phyloP scores from a whole-genome alignment of 2,113 vertebrate genomes.

The Lucifuga dentata region DNA sequence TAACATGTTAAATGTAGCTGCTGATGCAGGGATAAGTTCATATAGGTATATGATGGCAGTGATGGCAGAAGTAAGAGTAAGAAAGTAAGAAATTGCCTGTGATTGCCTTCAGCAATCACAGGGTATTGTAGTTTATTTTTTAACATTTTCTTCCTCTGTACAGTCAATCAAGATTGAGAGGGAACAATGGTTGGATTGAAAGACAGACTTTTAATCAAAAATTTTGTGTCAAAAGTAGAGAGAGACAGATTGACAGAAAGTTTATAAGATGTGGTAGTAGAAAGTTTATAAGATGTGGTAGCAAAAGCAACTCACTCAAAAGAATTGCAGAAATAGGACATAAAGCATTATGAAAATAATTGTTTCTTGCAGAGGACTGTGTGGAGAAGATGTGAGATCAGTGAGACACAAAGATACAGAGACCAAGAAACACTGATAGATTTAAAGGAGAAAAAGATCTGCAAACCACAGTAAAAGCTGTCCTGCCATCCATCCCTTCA shows the following conservation, averaged over 20 bases:
- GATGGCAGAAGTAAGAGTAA: too few species aligned
- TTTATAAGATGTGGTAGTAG: too few species aligned
- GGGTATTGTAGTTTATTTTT: too few species aligned
- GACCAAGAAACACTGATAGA: too few species aligned
- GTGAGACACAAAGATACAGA: neutral
- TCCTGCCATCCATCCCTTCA: conserved; percentile 1
- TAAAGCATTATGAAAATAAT: neutral
- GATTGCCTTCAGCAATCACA: too few species aligned
- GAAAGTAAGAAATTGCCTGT: too few species aligned
- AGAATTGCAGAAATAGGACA: too few species aligned
- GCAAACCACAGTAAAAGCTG: conserved; percentile 5
- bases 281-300: too few species aligned
- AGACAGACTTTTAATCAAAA: neutral
- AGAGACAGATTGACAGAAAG: conserved; percentile 2
- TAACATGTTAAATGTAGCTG: conserved; percentile 46
- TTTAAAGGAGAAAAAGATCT: too few species aligned
- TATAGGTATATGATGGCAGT: too few species aligned
- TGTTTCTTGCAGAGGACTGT: neutral
- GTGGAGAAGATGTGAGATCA: neutral
- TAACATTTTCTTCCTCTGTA: too few species aligned
- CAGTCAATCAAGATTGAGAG: conserved; percentile 8
- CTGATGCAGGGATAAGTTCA: conserved; percentile 5
- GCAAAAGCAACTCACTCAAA: too few species aligned
- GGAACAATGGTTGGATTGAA: neutral
- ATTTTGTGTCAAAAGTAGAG: neutral